Evolutionary conservation across 2,888 invertebrate genomes (phyloP), one percentile per base, ranked within the genome.

Genomic region (Hemithea aestivaria): DNA sequence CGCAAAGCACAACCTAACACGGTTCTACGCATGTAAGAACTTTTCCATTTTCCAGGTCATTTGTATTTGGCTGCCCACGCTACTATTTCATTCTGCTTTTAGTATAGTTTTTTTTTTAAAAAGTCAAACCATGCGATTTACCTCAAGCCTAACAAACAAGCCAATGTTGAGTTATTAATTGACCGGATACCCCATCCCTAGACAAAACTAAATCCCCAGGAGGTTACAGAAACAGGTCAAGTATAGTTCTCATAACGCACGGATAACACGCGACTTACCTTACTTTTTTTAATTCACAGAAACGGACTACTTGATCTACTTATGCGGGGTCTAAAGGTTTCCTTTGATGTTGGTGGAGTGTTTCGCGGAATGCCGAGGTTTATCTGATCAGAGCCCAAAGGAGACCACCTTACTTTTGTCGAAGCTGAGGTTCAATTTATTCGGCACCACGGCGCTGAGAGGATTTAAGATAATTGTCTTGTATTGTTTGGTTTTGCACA

Each of bases 151-250:
- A n/a, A 16, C 16, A 16, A 4, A 16, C 16, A 5, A 16, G 16
- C 16, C 16, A 16, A 16, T 2, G 16, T 16, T 16, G 16, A 16
- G 3, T 16, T 16, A 16, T 4, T 16, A 16, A 39, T 12, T 27
- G 21, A 27, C 7, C 23, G 28, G 9, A 22, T 26, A 29, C 9
- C 36, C 21, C 32, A 28, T 12, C 36, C 28, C 41, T 36, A 41
- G 20, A 25, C 10, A 23, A 12, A 36, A 55, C 44, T 54, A 36
- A 48, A 52, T 45, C 62, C 64, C 60, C 56, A 37, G 54, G 58
- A 56, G 63, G 58, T 55, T 61, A 59, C 58, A 57, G 48, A 72
- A 73, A 56, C 68, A 58, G 78, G 79, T 77, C 78, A 73, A 77
- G 75, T 64, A 58, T 59, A 57, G 62, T 64, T 66, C 69, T 69